These are phyloP conservation scores for Oncorhynchus mykiss DNA, from an alignment of 2,113 vertebrate genomes.

Conservation along the genomic window DNA sequence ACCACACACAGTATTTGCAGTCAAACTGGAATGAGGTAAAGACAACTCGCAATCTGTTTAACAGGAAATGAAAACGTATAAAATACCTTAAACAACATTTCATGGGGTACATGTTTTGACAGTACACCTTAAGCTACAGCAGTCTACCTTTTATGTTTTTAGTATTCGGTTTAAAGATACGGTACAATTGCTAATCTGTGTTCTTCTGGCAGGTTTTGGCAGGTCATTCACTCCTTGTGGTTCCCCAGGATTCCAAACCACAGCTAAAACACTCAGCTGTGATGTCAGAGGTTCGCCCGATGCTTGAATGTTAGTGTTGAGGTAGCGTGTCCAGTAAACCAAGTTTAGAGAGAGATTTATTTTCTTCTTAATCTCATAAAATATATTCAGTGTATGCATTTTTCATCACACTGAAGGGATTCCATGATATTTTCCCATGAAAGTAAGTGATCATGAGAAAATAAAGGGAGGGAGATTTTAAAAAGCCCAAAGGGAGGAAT, in stretches of 20 bases:
- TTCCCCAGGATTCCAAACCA: too few species aligned
- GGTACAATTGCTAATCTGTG: too few species aligned
- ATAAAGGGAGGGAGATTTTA: slow-evolving; percentile 27
- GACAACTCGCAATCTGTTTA: background rate
- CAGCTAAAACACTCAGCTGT: too few species aligned
- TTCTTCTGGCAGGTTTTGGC: too few species aligned
- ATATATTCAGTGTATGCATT: background rate
- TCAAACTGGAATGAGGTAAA: background rate
- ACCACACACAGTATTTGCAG: background rate
- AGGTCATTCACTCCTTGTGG: too few species aligned
- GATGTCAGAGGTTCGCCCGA: too few species aligned
- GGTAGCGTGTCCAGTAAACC: too few species aligned
- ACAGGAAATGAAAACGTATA: background rate
- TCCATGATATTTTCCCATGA: too few species aligned
- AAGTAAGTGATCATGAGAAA: slow-evolving; percentile 53
- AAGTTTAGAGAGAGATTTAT: background rate
- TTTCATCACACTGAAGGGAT: slow-evolving; percentile 14
- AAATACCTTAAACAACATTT: background rate
- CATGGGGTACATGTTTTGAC: background rate
- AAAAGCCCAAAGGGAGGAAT: background rate
- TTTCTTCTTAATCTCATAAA: too few species aligned
- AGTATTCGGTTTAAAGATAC: background rate
- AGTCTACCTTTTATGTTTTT: too few species aligned
- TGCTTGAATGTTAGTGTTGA: too few species aligned
- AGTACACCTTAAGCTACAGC: background rate